Evolutionary conservation across 2,888 invertebrate genomes (phyloP).

Genomic region (Temnothorax unifasciatus): DNA sequence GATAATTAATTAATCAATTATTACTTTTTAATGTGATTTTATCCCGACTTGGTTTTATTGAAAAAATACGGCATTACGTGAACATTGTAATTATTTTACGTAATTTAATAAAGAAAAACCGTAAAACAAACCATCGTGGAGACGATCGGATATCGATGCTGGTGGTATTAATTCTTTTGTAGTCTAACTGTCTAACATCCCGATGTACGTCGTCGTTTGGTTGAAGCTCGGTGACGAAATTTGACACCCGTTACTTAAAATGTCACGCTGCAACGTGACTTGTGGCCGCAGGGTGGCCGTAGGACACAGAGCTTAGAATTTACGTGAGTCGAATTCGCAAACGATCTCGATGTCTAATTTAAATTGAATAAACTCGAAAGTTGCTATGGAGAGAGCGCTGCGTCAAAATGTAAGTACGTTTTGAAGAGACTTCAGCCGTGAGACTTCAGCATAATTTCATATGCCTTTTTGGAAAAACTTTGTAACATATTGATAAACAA

Average conservation of each 20-base stretch:
- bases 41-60: neutral
- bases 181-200: constrained; percentile 2
- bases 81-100: neutral
- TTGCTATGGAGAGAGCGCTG: neutral
- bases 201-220: neutral
- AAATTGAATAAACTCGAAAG: constrained; percentile 48
- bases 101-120: neutral
- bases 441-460: constrained; percentile 1
- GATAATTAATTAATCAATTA: neutral
- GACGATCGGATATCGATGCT: neutral
- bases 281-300: neutral
- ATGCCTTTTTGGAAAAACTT: neutral
- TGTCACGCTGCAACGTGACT: constrained; percentile 59
- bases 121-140: neutral
- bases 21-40: neutral
- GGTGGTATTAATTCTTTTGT: neutral
- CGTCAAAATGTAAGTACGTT: neutral
- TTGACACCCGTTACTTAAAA: constrained; percentile 56
- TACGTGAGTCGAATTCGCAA: constrained; percentile 63
- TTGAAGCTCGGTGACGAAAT: constrained; percentile 56
- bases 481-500: neutral
- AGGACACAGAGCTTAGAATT: constrained; percentile 48
- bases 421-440: neutral
- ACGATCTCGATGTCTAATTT: constrained; percentile 50
- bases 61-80: neutral